Base-by-base conservation (phyloP, 2,888 invertebrate species). In the Rotaria socialis region DNA sequence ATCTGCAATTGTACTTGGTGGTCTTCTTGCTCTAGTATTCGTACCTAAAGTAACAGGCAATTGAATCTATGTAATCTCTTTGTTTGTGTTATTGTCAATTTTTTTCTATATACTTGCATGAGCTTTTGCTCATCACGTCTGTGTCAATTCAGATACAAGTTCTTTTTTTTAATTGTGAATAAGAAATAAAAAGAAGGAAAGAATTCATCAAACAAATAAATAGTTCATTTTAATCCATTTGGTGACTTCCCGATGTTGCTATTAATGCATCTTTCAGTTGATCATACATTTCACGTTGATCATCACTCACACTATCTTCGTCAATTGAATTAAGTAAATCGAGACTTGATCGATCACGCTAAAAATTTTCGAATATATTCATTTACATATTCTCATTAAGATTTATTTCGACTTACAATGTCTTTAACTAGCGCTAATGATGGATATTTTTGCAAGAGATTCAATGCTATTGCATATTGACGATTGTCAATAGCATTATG, bases 401-500 rank as follows among this genome's bases (percentile, higher is more conserved):
- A 47, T 55, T 22, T 22, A 55, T 52, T 55, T 43, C 14, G 16
- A 52, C 84, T 86, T 86, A 86, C 86, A 58, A 85, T 85, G n/a
- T 86, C 86, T 47, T 86, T 86, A 14, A 86, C 19, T 55, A 85
- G 85, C 8, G 86, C 55, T 58, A 86, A 80, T 43, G 74, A 27
- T 52, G 85, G 85, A 56, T 47, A 67, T 35, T 86, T 86, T 67
- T 86, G 85, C 14, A 86, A 55, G 11, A 86, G 50, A 85, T 27
- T 41, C 22, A 85, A n/a, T 2, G 85, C 86, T 3, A 85, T 35
- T 7, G 35, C 50, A 11, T 74, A 86, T 47, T 35, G 56, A 27
- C 55, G 74, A 47, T 74, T 86, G 35, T 86, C 86, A 74, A 86
- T 86, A 67, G 86, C 86, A 10, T 67, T 56, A 22, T 86, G 86